These are phyloP conservation scores for Halyomorpha halys DNA, from an alignment of 1,140 invertebrate genomes.

Conservation along the genomic window DNA sequence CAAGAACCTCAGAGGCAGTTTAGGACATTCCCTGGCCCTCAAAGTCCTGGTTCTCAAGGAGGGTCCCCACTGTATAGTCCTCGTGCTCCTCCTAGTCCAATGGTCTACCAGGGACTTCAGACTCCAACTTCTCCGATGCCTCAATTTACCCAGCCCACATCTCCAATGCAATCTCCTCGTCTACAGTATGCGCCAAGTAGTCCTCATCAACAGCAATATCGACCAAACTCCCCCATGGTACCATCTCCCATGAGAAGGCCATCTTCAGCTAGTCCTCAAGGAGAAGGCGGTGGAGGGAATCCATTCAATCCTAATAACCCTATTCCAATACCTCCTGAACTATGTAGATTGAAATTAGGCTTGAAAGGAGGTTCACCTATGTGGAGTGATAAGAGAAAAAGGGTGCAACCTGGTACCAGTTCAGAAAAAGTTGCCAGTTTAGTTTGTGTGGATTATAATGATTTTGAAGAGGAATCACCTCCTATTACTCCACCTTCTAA, in stretches of 20 bases:
- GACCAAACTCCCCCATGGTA: conserved; percentile 41
- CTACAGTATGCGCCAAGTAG: conserved; percentile 41
- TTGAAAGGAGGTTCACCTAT: conserved; percentile 61
- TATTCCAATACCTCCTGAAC: conserved; percentile 37
- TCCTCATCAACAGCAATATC: conserved; percentile 40
- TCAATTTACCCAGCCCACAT: conserved; percentile 37
- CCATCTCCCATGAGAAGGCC: conserved; percentile 45
- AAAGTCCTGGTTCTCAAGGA: conserved; percentile 27
- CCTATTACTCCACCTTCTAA: conserved; percentile 40
- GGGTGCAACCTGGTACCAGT: conserved; percentile 25
- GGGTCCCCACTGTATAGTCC: conserved; percentile 31
- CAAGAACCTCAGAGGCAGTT: conserved; percentile 24
- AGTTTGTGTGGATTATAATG: conserved; percentile 50
- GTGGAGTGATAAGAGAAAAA: conserved; percentile 40
- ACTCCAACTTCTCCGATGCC: conserved; percentile 40
- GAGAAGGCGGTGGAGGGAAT: conserved; percentile 38
- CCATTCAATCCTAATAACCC: conserved; percentile 43
- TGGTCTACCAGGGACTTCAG: conserved; percentile 28
- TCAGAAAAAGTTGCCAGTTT: conserved; percentile 43
- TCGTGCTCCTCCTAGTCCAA: conserved; percentile 28
- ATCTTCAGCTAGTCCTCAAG: conserved; percentile 44
- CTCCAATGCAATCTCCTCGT: conserved; percentile 36
- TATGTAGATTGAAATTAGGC: conserved; percentile 45
- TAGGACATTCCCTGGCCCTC: conserved; percentile 37
- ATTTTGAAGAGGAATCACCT: conserved; percentile 47